Percentiles rank a stretch among this genome's conserved stretches.
Conservation (phyloP, 1,140 invertebrate species). For the Pemphigus obesinymphae region DNA sequence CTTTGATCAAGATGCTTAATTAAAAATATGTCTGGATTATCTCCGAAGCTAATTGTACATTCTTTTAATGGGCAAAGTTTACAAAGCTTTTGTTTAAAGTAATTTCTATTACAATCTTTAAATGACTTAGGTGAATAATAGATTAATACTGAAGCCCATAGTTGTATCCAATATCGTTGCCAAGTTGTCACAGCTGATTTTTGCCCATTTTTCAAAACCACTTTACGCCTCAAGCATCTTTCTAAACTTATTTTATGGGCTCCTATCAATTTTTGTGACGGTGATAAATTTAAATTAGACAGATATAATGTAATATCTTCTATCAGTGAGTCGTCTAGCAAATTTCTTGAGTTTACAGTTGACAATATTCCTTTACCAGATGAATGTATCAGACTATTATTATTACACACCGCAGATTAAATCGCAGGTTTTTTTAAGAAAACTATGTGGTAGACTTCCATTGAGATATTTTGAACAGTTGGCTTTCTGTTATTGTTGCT, state of each 20-base stretch:
- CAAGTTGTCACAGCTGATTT: constrained; percentile 83
- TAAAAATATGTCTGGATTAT: constrained; percentile 75
- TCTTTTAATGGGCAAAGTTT: constrained; percentile 79
- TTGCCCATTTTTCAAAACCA: constrained; percentile 79
- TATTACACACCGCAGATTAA: constrained; percentile 31
- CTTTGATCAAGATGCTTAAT: constrained; percentile 69
- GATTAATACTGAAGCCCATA: constrained; percentile 73
- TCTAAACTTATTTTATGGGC: constrained; percentile 52
- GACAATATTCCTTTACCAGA: constrained; percentile 34
- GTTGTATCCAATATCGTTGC: constrained; percentile 89
- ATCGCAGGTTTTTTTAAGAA: constrained; percentile 36
- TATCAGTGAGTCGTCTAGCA: constrained; percentile 65
- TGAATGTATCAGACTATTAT: constrained; percentile 35
- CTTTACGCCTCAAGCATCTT: constrained; percentile 78
- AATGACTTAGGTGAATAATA: constrained; percentile 82
- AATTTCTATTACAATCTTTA: constrained; percentile 63
- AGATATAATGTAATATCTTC: constrained; percentile 53
- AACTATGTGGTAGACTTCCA: constrained; percentile 37
- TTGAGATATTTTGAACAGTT: constrained; percentile 38
- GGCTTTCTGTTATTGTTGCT: constrained; percentile 15
- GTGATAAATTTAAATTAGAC: constrained; percentile 27
- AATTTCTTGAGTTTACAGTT: constrained; percentile 52
- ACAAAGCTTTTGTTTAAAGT: constrained; percentile 78
- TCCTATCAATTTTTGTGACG: constrained; percentile 29
- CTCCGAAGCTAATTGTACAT: constrained; percentile 69